A percentile compares a stretch with the other conserved stretches of the same genome.
Conservation (phyloP, 2,888 invertebrate genomes). For the Pegoplata infirma region DNA sequence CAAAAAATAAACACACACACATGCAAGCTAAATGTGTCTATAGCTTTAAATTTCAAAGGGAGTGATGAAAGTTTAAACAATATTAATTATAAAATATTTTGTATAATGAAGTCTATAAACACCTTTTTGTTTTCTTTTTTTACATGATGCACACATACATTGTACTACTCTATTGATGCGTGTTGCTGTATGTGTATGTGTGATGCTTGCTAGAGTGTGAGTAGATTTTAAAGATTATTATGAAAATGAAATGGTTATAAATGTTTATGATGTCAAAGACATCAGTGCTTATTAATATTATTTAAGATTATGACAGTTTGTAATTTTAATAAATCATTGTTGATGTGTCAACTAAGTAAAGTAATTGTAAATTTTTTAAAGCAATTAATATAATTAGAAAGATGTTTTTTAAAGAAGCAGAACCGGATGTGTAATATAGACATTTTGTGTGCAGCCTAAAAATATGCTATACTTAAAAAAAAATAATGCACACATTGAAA, state of each 20-base stretch:
- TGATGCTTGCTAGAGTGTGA: not conserved
- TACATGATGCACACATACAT: not conserved
- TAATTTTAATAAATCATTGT: conserved; percentile 70
- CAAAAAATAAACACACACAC: conserved; percentile 1
- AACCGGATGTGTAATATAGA: no score
- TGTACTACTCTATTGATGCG: not conserved
- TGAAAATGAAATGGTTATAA: conserved; percentile 36
- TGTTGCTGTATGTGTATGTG: not conserved
- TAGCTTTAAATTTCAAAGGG: not conserved
- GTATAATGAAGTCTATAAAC: not conserved
- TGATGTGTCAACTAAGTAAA: no score
- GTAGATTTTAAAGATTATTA: conserved; percentile 23
- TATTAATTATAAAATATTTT: conserved; percentile 7
- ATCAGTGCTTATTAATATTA: conserved; percentile 47
- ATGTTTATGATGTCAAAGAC: conserved; percentile 49
- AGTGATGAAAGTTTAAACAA: conserved; percentile 37
- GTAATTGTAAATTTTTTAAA: no score
- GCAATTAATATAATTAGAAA: no score
- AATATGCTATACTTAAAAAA: no score
- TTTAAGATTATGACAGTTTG: conserved; percentile 43
- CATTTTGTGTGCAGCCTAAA: no score
- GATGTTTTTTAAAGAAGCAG: no score
- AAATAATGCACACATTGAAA: no score
- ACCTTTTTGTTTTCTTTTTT: conserved; percentile 11
- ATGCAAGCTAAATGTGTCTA: not conserved